Percentiles rank a stretch among this genome's conserved stretches.
phyloP scores from a whole-genome alignment of 2,113 vertebrate species.

The Syngnathus floridae region DNA sequence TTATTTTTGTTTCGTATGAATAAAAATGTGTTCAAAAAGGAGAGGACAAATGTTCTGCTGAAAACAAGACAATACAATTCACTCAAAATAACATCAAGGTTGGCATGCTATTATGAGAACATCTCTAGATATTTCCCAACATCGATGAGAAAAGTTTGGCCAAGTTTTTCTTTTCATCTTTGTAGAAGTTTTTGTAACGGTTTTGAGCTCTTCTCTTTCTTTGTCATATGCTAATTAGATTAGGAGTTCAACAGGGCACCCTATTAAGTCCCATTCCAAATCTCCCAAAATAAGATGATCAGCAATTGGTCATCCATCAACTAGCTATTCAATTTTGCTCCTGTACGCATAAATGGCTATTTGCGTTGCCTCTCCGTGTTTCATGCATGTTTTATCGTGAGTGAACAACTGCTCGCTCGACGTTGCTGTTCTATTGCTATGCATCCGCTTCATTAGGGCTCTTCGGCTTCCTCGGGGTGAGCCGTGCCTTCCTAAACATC shows the following conservation, averaged over 20 bases:
- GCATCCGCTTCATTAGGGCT: constrained; percentile 41
- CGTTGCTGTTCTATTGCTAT: constrained; percentile 28
- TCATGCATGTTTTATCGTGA: constrained; percentile 3
- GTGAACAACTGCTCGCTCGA: constrained; percentile 21
- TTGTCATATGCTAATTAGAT: not conserved
- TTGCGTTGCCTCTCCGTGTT: not conserved
- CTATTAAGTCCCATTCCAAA: constrained; percentile 22
- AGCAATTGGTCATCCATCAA: not conserved
- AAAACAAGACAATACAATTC: not conserved
- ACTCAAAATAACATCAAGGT: not conserved
- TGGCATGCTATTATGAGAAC: not conserved
- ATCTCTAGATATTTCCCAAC: not conserved
- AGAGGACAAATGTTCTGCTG: not conserved
- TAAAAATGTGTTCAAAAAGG: not conserved
- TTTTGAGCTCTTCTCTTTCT: too few species aligned
- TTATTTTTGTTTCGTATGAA: constrained; percentile 1
- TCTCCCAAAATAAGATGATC: not conserved
- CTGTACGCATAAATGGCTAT: not conserved
- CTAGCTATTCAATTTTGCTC: too few species aligned
- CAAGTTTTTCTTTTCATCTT: not conserved
- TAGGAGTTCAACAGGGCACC: constrained; percentile 23
- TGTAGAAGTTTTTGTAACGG: too few species aligned
- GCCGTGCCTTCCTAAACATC: constrained; percentile 42
- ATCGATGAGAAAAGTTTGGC: not conserved
- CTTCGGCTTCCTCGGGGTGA: constrained; percentile 19